Conservation (phyloP, 2,113 vertebrate species). For the Meles meles region DNA sequence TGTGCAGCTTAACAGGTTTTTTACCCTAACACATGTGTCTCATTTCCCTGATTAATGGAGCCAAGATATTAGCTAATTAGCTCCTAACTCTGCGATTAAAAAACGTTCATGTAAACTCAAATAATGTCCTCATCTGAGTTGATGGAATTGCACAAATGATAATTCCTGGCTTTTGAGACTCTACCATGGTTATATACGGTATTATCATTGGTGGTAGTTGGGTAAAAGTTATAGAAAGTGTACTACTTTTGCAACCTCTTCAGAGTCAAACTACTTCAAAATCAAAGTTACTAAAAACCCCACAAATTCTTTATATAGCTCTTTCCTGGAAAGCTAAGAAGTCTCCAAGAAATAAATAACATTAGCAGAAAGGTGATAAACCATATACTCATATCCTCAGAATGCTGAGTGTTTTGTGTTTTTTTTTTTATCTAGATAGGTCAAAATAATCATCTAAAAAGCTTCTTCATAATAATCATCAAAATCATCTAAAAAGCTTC, state of each 20-base stretch:
- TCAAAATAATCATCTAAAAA: neutral
- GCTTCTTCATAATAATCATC: too few relatives aligned
- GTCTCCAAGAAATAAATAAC: neutral
- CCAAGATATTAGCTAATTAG: constrained; percentile 46
- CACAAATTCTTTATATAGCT: neutral
- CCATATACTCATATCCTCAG: neutral
- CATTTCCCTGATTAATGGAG: constrained; percentile 39
- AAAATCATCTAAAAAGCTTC: neutral
- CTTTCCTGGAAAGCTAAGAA: neutral
- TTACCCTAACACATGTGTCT: neutral
- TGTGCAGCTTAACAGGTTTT: neutral
- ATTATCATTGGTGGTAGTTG: neutral
- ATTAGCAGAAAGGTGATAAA: neutral
- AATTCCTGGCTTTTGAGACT: neutral
- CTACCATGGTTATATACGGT: neutral
- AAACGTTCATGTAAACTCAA: neutral
- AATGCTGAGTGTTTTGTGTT: neutral
- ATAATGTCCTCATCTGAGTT: neutral
- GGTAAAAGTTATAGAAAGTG: neutral
- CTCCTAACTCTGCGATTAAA: constrained; percentile 13
- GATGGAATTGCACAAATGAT: neutral
- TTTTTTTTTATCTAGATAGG: neutral
- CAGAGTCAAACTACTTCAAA: neutral
- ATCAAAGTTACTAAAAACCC: neutral
- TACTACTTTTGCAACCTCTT: neutral